Percentiles rank a stretch among this genome's conserved stretches.
phyloP scores from a whole-genome alignment of 2,888 invertebrate species.

The Plemyria rubiginata region DNA sequence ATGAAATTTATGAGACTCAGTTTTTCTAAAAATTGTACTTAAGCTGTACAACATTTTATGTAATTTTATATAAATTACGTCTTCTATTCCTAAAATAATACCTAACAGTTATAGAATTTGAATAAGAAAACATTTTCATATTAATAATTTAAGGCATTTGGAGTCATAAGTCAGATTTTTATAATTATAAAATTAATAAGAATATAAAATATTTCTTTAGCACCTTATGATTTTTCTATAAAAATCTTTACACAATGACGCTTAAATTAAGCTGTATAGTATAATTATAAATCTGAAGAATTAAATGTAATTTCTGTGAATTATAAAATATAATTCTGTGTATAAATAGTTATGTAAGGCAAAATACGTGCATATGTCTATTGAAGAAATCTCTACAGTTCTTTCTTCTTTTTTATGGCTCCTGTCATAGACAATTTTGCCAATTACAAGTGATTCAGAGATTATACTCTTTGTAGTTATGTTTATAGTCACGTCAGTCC shows the following conservation, averaged over 20 bases:
- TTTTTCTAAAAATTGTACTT: not conserved
- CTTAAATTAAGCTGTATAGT: constrained; percentile 26
- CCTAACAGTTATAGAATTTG: constrained; percentile 37
- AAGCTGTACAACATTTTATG: not conserved
- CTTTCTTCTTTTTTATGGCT: no score
- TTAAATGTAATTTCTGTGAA: not conserved
- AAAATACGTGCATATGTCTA: constrained; percentile 26
- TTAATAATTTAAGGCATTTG: constrained; percentile 34
- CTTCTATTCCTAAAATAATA: constrained; percentile 30
- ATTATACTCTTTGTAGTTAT: no score
- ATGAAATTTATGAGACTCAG: no score
- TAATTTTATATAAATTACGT: constrained; percentile 14
- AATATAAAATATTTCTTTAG: constrained; percentile 38
- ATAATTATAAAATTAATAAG: constrained; percentile 30
- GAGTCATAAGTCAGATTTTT: constrained; percentile 21
- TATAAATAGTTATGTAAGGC: constrained; percentile 31
- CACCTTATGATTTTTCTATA: constrained; percentile 37
- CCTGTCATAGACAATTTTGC: no score
- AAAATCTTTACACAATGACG: constrained; percentile 26
- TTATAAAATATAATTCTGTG: constrained; percentile 18
- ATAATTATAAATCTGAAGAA: constrained; percentile 27
- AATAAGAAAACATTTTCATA: constrained; percentile 34
- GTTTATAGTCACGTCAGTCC: no score
- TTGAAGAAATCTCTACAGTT: constrained; percentile 16
- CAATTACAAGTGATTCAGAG: no score